phyloP scores from a whole-genome alignment of 2,797 vertebrate species.

The Enteromius unitaeniatus region DNA sequence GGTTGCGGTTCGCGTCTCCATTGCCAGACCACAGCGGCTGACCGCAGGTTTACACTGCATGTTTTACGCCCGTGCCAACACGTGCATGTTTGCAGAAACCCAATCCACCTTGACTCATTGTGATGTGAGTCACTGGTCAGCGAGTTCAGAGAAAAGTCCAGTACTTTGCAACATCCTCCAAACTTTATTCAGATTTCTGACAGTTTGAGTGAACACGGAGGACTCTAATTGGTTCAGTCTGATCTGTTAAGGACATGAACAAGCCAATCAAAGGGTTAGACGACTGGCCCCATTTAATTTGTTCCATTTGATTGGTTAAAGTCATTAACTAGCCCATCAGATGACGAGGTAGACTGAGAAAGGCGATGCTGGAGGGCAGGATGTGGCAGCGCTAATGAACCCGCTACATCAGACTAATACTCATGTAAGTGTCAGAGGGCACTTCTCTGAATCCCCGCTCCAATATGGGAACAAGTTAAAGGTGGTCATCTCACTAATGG shows the following conservation, averaged over 20 bases:
- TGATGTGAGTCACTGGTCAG: conserved; percentile 25
- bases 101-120: conserved; percentile 45
- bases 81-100: conserved; percentile 26
- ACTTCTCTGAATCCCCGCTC: conserved; percentile 28
- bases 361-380: conserved; percentile 39
- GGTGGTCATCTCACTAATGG: conserved; percentile 45
- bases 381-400: conserved; percentile 50
- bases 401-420: conserved; percentile 38
- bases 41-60: conserved; percentile 18
- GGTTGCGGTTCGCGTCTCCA: conserved; percentile 15
- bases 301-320: conserved; percentile 50
- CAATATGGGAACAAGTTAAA: conserved; percentile 33
- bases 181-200: conserved; percentile 38
- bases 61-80: conserved; percentile 15
- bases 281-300: conserved; percentile 38
- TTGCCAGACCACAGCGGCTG: conserved; percentile 35
- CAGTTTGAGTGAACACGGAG: conserved; percentile 32
- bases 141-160: conserved; percentile 33
- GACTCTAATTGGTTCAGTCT: conserved; percentile 43
- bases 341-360: conserved; percentile 33
- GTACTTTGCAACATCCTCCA: conserved; percentile 7
- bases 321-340: conserved; percentile 45
- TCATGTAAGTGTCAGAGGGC: conserved; percentile 51
- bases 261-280: conserved; percentile 49
- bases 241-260: conserved; percentile 39